Evolutionary conservation across 1,140 invertebrate genomes (phyloP), one percentile per base, ranked within the genome.

Genomic region (Diorhabda sublineata): DNA sequence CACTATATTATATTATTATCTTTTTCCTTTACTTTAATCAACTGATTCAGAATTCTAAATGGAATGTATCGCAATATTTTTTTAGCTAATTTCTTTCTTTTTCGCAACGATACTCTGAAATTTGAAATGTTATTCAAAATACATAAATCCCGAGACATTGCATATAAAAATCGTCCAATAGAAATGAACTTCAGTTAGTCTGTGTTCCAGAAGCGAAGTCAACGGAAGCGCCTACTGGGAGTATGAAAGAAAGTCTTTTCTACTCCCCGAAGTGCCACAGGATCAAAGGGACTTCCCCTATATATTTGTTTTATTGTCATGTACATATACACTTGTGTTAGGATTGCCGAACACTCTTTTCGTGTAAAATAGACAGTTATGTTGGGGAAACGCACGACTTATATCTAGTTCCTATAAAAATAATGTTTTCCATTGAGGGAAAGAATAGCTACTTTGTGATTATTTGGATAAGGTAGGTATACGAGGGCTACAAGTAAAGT

Each of bases 271-370:
- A 73, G 73, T 74, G 69, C 65, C 66, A 66, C 73, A 69, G 71
- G 73, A 75, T 75, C 73, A 75, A 75, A 75, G 73, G 69, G 69
- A 71, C 64, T 67, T 73, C 66, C 69, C 68, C 69, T 60, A 65
- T 71, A 75, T 73, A 75, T 75, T 75, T 75, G 70, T 75, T 75
- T 75, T 73, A 75, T 75, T 75, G 74, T 75, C 74, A 75, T 75
- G 71, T 73, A 75, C 70, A 72, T 68, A 72, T 69, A 67, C 74
- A 75, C 74, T 75, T 75, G 70, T 71, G 69, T 60, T 69, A 73
- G 68, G 71, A 73, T 73, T 75, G 73, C 73, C 64, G 69, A 73
- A 73, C 72, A 71, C 64, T 44, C 66, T 64, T 66, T 68, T 65
- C 66, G 68, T 68, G 68, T 68, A 70, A 73, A 73, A 73, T 60